phyloP scores from a whole-genome alignment of 2,113 vertebrate genomes.

The human region DNA sequence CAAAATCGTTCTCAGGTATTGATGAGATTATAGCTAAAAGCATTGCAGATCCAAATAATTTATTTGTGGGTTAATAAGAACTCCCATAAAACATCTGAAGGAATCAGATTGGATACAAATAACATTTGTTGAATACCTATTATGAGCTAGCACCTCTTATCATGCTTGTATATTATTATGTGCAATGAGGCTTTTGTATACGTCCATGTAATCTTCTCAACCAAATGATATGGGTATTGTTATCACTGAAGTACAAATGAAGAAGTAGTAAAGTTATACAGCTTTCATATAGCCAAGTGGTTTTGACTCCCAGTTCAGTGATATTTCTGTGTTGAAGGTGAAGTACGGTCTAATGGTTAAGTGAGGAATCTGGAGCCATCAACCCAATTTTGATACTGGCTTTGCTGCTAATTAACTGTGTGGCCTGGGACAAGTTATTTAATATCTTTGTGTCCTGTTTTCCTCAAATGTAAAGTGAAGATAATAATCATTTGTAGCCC shows the following conservation, averaged over 20 bases:
- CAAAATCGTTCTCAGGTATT: background rate
- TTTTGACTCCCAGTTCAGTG: background rate
- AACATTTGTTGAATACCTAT: background rate
- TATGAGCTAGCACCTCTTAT: background rate
- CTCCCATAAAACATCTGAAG: background rate
- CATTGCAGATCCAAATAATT: background rate
- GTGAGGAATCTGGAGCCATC: background rate
- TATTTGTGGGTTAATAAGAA: background rate
- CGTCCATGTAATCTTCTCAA: background rate
- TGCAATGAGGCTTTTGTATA: background rate
- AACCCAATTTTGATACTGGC: background rate
- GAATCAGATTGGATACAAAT: background rate
- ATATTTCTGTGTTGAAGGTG: background rate
- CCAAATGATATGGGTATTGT: background rate
- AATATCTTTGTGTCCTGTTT: background rate
- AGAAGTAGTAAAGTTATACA: background rate
- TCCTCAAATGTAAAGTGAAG: background rate
- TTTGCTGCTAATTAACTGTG: background rate
- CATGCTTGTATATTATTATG: background rate
- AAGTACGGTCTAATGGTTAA: background rate
- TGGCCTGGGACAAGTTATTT: background rate
- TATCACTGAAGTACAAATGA: background rate
- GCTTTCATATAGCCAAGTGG: background rate
- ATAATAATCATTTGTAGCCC: background rate
- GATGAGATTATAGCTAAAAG: background rate